Evolutionary conservation across 1,140 invertebrate genomes (phyloP), one percentile per base, ranked within the genome.

Genomic region (Pachyrhynchus sulphureomaculatus): DNA sequence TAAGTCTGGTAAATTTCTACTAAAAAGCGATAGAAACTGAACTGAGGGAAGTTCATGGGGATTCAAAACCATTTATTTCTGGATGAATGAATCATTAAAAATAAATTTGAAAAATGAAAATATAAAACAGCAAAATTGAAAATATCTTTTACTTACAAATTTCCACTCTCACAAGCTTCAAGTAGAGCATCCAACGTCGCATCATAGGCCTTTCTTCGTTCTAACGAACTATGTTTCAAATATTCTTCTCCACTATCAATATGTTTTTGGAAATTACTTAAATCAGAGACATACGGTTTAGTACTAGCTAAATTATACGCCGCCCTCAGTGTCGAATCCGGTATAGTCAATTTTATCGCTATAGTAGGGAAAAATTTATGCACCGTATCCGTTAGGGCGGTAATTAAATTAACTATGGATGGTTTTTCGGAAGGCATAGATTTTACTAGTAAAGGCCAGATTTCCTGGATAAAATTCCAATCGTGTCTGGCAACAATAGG

Each of bases 371-470:
- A 86, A 34, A 78, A 73, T 34, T 77, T 79, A 23, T 71, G 72
- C 2, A 76, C 68, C 6, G 65, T 72, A 5, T 84, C 80, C 5
- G 78, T 69, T 23, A 88, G 70, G 8, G 66, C 74, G 55, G 92
- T 88, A 48, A 94, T 84, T 29, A 95, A 74, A 57, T 79, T 81
- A 37, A 92, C 85, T 26, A 94, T 86, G 8, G 88, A 91, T 1
- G 85, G 83, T 73, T 93, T 92, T 69, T 94, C 91, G 0, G 88
- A 91, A 48, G 90, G 86, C 62, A 86, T 82, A 1, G 89, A 85
- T 64, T 82, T 72, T 0, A 91, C 79, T 4, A 93, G 62, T 2
- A 85, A 85, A 1, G 91, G 88, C 91, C 92, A 95, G 4, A 93
- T 70, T 18, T 81, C 74, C 17, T 76, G 73, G 2, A 94, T 77